Conservation (phyloP, 2,113 vertebrate genomes). For the Sorex fumeus region DNA sequence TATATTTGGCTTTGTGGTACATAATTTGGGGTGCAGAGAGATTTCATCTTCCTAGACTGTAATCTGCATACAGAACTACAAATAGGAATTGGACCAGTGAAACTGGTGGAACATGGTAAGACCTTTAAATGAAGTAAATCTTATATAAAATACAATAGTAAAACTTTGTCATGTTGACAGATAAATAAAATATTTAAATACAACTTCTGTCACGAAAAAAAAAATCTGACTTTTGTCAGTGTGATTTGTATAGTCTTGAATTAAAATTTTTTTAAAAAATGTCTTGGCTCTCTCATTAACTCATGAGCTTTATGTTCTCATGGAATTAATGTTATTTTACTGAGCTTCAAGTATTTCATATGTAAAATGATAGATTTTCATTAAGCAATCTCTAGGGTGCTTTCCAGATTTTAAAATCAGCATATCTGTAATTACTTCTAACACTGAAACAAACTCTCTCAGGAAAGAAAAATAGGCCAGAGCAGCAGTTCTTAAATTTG, state of each 20-base stretch:
- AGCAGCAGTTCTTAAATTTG: background rate
- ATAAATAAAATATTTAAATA: constrained; percentile 37
- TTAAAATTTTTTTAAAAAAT: background rate
- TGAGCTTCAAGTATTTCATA: constrained; percentile 21
- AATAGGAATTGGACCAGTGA: background rate
- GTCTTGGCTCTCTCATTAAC: constrained; percentile 33
- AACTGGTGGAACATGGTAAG: background rate
- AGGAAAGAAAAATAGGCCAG: background rate
- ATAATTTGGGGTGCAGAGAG: constrained; percentile 10
- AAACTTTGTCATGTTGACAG: constrained; percentile 5
- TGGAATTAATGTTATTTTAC: constrained; percentile 2
- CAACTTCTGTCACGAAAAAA: background rate
- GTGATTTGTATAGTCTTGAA: constrained; percentile 10
- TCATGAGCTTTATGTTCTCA: constrained; percentile 7
- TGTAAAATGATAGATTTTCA: constrained; percentile 25
- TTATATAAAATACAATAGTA: background rate
- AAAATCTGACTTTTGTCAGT: background rate
- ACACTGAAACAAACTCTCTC: background rate
- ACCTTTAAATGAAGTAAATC: constrained; percentile 19
- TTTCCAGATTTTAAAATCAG: constrained; percentile 49
- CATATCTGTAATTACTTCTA: constrained; percentile 14
- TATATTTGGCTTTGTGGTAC: constrained; percentile 46
- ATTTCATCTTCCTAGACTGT: background rate
- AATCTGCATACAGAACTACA: background rate
- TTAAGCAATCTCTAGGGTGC: background rate